Percentiles rank a stretch among this genome's conserved stretches.
These are phyloP conservation scores for Anoplophora glabripennis DNA, from an alignment of 1,140 invertebrate species.

Conservation along the genomic window DNA sequence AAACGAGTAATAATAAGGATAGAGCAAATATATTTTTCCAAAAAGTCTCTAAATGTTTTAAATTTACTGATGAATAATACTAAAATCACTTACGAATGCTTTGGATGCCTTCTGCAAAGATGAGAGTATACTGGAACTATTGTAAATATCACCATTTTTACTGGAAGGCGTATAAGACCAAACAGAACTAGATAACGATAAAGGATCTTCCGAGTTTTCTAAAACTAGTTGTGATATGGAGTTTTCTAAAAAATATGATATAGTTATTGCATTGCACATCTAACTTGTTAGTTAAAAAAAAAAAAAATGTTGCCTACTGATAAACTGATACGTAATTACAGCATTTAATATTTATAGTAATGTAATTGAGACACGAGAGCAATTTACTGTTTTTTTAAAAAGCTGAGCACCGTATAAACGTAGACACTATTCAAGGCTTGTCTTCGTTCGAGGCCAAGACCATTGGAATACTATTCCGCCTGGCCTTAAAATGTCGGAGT, in stretches of 20 bases:
- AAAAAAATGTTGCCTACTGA: too few species aligned
- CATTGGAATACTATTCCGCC: too few species aligned
- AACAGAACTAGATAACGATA: conserved; percentile 31
- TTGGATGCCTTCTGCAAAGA: conserved; percentile 35
- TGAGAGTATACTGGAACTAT: conserved; percentile 27
- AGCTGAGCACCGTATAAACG: too few species aligned
- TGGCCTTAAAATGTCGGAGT: too few species aligned
- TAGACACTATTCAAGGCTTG: too few species aligned
- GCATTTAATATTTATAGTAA: too few species aligned
- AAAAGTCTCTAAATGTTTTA: neutral
- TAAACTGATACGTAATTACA: too few species aligned
- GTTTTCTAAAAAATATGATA: conserved; percentile 46
- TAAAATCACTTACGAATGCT: conserved; percentile 32
- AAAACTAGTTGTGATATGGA: conserved; percentile 58
- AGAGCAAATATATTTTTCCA: neutral
- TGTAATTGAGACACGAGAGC: too few species aligned
- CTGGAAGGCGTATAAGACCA: conserved; percentile 38
- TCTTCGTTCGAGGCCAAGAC: too few species aligned
- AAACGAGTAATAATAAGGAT: neutral
- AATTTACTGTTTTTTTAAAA: too few species aligned
- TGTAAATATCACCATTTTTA: conserved; percentile 36
- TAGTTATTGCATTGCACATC: neutral
- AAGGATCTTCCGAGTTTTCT: conserved; percentile 31
- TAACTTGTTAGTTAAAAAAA: too few species aligned
- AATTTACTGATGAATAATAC: neutral